Evolutionary conservation across 2,113 vertebrate species (phyloP).

Genomic region (Pyxicephalus adspersus): DNA sequence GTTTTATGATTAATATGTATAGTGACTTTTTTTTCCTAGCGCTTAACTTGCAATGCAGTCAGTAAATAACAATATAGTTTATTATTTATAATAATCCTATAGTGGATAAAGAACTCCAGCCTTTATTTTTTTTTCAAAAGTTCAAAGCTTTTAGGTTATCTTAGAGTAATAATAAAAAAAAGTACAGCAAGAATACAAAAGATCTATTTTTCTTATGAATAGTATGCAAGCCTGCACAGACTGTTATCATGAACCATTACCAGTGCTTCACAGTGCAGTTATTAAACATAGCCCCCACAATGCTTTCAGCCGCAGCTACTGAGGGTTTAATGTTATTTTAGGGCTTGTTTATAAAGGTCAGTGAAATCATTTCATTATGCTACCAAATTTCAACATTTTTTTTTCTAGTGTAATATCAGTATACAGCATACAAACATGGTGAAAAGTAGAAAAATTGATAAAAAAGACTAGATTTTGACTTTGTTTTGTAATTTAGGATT

Average conservation of each 20-base stretch:
- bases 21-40: background rate
- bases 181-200: conserved; percentile 44
- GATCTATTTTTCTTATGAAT: background rate
- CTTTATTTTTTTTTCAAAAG: background rate
- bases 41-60: background rate
- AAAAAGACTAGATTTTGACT: conserved; percentile 25
- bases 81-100: conserved; percentile 6
- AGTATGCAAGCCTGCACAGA: too few species aligned
- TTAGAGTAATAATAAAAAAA: background rate
- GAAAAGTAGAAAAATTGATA: conserved; percentile 57
- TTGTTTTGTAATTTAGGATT: too few species aligned
- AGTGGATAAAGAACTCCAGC: background rate
- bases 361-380: conserved; percentile 58
- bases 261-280: conserved; percentile 69
- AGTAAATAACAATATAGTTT: background rate
- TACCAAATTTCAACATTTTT: too few species aligned
- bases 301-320: conserved; percentile 50
- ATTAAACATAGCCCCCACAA: conserved; percentile 65
- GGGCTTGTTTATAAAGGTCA: conserved; percentile 63
- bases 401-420: too few species aligned
- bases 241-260: conserved; percentile 57
- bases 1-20: conserved; percentile 9
- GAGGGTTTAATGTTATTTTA: conserved; percentile 53
- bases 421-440: background rate
- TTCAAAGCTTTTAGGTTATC: conserved; percentile 5